Evolutionary conservation across 2,888 invertebrate species (phyloP), one percentile per base, ranked within the genome.

Genomic region (Pterobdella sp.): DNA sequence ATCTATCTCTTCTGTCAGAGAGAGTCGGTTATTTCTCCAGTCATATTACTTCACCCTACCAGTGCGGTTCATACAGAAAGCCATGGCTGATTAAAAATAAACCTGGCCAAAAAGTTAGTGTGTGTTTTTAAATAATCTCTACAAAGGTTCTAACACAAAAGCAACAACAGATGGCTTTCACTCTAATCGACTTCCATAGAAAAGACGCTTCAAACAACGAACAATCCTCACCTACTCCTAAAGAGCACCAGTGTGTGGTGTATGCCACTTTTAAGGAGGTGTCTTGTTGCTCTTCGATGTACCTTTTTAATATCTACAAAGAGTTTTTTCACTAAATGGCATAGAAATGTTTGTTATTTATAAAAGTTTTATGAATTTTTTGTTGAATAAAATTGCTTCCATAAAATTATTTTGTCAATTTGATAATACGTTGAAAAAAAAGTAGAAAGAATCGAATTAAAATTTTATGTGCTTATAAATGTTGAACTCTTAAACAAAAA

Each of bases 211-310:
- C 18, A 22, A 56, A 56, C n/a, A 56, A 56, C n/a, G n/a, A 56
- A 56, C 60, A 56, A 56, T 26, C 42, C 7, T 14, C 18, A 42
- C 7, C 42, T 0, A 26, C 32, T 1, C 31, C 18, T 18, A 14
- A 26, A 0, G 31, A 49, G 0, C 29, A 7, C 31, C 52, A 70
- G 36, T 71, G 71, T 56, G 56, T 35, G 26, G 71, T 71, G 1
- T 71, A 71, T 36, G 71, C 37, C 32, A 71, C 60, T 14, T 63
- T 71, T 29, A 71, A 71, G 29, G 71, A 71, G 37, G 60, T n/a
- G 60, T n/a, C 7, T 7, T 56, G n/a, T 18, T 56, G n/a, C n/a
- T 56, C n/a, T 56, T 56, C 18, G 7, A 18, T 42, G n/a, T n/a
- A n/a, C n/a, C n/a, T n/a, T n/a, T n/a, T n/a, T n/a, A n/a, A n/a